These are phyloP conservation scores for Drosophila vallismaia DNA, from an alignment of 2,888 invertebrate species.

Conservation along the genomic window DNA sequence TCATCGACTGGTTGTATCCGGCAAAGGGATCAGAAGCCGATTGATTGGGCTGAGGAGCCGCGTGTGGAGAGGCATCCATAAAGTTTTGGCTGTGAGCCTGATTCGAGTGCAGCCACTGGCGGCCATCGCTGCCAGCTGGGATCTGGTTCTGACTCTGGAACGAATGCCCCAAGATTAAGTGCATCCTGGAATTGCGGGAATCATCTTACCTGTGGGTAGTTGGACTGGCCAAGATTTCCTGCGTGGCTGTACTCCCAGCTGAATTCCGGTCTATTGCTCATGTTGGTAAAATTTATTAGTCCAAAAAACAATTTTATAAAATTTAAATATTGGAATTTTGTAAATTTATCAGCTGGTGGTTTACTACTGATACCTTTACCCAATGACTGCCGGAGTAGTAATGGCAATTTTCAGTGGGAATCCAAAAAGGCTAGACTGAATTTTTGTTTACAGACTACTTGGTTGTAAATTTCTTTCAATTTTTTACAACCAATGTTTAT, in stretches of 20 bases:
- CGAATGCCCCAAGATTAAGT: neutral
- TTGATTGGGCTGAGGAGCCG: neutral
- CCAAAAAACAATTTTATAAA: slow-evolving; percentile 14
- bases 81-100: slow-evolving; percentile 32
- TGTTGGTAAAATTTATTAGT: neutral
- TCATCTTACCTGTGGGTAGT: slow-evolving; percentile 53
- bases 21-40: slow-evolving; percentile 35
- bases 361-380: slow-evolving; percentile 32
- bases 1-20: slow-evolving; percentile 57
- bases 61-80: slow-evolving; percentile 17
- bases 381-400: slow-evolving; percentile 32
- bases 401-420: slow-evolving; percentile 38
- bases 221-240: slow-evolving; percentile 4
- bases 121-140: slow-evolving; percentile 36
- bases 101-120: slow-evolving; percentile 65
- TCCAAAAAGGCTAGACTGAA: neutral
- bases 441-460: neutral
- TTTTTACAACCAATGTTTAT: neutral
- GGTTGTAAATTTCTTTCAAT: neutral
- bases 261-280: slow-evolving; percentile 49
- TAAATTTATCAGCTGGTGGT: slow-evolving; percentile 17
- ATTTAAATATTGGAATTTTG: slow-evolving; percentile 13
- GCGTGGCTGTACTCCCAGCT: slow-evolving; percentile 56
- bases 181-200: no score
- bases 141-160: neutral